Evolutionary conservation across 2,113 vertebrate genomes (phyloP).

Genomic region (Macheiramphus alcinus): DNA sequence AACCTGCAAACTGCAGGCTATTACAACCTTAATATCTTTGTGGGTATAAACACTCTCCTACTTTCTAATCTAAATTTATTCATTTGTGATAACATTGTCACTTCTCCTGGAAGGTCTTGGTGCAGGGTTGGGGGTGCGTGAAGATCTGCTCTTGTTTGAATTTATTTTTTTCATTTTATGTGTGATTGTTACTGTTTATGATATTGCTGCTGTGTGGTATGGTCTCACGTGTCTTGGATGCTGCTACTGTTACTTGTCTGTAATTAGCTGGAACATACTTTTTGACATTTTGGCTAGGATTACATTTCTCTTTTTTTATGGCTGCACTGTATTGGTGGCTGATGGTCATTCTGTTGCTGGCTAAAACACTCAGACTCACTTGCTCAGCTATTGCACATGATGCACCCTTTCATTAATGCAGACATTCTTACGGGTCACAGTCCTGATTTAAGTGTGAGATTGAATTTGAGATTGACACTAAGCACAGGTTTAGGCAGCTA

Average conservation of each 20-base stretch:
- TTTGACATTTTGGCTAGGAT: not conserved
- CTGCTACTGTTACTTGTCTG: not conserved
- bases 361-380: not conserved
- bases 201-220: not conserved
- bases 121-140: rapidly evolving
- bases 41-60: not conserved
- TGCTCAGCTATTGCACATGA: not conserved
- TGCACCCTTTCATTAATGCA: not conserved
- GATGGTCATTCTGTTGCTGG: not conserved
- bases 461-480: not conserved
- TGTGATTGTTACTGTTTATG: not conserved
- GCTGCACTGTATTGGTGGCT: not conserved
- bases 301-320: not conserved
- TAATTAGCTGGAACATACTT: not conserved
- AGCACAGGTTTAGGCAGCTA: not conserved
- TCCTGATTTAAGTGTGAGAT: not conserved
- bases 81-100: not conserved
- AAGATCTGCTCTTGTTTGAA: not conserved
- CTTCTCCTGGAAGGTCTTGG: not conserved
- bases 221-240: not conserved
- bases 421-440: not conserved
- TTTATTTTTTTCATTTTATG: not conserved
- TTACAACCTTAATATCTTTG: not conserved
- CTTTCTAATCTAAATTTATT: not conserved
- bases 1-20: not conserved